Conservation (phyloP, 37 sponge, comb jelly and placozoan genomes). For the Chondrilla cf. caribensis region DNA sequence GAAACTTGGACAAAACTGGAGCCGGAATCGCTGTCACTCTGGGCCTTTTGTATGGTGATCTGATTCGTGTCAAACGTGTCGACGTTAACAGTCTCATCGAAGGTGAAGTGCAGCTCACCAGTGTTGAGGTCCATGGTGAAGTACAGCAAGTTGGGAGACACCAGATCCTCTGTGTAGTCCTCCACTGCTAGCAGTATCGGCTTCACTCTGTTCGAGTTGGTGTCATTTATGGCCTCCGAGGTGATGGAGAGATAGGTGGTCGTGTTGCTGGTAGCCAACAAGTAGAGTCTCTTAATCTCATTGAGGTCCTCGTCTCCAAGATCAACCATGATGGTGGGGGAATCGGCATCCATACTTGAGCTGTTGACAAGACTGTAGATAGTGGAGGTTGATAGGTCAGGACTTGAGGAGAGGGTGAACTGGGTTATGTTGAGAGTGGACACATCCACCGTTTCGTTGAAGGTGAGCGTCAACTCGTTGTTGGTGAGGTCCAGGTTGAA, state of each 20-base stretch:
- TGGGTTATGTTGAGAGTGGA: constrained; percentile 52
- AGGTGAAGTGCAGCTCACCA: constrained; percentile 59
- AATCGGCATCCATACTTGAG: constrained; percentile 38
- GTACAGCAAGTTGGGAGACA: constrained; percentile 35
- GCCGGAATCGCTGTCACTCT: not conserved
- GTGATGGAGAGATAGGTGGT: constrained; percentile 63
- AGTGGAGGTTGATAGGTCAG: not conserved
- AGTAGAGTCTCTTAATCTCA: constrained; percentile 62
- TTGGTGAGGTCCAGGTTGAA: constrained; percentile 77
- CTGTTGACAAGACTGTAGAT: not conserved
- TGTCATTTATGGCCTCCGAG: constrained; percentile 53
- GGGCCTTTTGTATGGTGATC: constrained; percentile 56
- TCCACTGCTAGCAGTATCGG: constrained; percentile 33
- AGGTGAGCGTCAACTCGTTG: constrained; percentile 49
- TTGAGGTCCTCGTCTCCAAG: constrained; percentile 77
- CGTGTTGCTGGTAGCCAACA: constrained; percentile 51
- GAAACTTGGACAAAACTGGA: not conserved
- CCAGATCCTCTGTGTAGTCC: constrained; percentile 52
- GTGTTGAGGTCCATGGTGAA: constrained; percentile 69
- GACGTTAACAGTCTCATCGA: constrained; percentile 80
- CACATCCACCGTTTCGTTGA: constrained; percentile 78
- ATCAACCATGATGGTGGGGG: constrained; percentile 59
- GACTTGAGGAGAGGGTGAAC: constrained; percentile 33
- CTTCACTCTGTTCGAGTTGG: constrained; percentile 48
- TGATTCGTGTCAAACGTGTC: constrained; percentile 44